These are phyloP conservation scores for Dissostichus mawsoni DNA, from an alignment of 2,113 vertebrate genomes.

Conservation along the genomic window DNA sequence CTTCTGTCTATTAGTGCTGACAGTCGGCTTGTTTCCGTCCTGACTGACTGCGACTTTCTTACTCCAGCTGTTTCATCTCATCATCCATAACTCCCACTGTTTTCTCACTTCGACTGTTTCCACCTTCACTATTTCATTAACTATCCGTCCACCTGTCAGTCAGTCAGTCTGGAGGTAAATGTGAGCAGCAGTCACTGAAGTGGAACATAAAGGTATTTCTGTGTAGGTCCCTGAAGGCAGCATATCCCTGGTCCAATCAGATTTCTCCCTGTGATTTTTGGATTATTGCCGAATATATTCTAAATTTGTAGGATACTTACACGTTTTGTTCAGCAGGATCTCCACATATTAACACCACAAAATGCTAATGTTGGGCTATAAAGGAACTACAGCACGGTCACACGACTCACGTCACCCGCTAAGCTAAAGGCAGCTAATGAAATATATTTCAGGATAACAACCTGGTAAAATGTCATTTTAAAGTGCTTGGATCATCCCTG, in stretches of 20 bases:
- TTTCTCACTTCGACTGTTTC: neutral
- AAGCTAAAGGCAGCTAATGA: too few species aligned
- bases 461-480: neutral
- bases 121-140: slow-evolving; percentile 16
- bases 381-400: too few species aligned
- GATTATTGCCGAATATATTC: too few species aligned
- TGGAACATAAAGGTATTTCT: neutral
- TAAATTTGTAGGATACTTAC: too few species aligned
- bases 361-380: too few species aligned
- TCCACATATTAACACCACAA: too few species aligned
- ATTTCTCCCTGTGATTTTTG: too few species aligned
- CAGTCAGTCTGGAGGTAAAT: neutral
- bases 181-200: neutral
- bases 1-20: slow-evolving; percentile 66
- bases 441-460: neutral
- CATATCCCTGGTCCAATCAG: too few species aligned
- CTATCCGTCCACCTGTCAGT: slow-evolving; percentile 27
- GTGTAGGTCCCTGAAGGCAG: neutral
- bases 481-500: too few species aligned
- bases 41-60: slow-evolving; percentile 22
- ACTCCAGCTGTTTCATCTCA: slow-evolving; percentile 31
- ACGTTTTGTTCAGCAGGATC: too few species aligned
- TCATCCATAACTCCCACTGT: neutral
- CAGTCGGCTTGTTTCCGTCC: slow-evolving; percentile 54
- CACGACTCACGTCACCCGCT: too few species aligned